Evolutionary conservation across 2,113 vertebrate genomes (phyloP).

Genomic region (Pelmatolapia mariae): DNA sequence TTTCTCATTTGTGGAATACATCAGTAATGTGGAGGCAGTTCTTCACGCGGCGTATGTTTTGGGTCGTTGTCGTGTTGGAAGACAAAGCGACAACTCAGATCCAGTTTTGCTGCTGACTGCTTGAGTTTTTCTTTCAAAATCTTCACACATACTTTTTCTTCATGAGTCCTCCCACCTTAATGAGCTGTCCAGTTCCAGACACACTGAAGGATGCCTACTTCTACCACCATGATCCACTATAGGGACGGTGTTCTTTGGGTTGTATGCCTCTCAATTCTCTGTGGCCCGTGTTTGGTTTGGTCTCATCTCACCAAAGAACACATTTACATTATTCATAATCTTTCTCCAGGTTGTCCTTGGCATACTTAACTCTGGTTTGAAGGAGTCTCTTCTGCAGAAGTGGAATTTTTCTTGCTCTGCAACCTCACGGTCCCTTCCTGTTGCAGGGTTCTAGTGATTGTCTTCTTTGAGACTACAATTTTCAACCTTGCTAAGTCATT

Average conservation of each 20-base stretch:
- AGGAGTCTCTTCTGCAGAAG: neutral
- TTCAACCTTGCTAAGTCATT: neutral
- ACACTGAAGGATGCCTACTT: neutral
- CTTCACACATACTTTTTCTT: neutral
- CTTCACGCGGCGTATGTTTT: neutral
- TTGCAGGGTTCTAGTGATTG: neutral
- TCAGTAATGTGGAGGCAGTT: neutral
- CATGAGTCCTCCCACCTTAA: neutral
- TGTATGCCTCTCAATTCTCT: neutral
- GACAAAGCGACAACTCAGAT: neutral
- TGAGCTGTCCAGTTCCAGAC: neutral
- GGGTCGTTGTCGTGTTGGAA: neutral
- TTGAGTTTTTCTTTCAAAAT: neutral
- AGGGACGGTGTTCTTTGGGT: neutral
- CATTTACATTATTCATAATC: neutral
- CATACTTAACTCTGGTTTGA: neutral
- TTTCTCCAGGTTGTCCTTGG: neutral
- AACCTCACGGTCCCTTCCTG: neutral
- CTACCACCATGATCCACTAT: neutral
- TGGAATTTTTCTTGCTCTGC: neutral
- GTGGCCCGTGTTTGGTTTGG: neutral
- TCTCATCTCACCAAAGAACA: neutral
- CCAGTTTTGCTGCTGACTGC: neutral
- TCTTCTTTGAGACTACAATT: neutral
- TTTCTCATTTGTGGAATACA: neutral